These are phyloP conservation scores for Oreochromis mossambicus DNA, from an alignment of 2,797 vertebrate species.

Conservation along the genomic window DNA sequence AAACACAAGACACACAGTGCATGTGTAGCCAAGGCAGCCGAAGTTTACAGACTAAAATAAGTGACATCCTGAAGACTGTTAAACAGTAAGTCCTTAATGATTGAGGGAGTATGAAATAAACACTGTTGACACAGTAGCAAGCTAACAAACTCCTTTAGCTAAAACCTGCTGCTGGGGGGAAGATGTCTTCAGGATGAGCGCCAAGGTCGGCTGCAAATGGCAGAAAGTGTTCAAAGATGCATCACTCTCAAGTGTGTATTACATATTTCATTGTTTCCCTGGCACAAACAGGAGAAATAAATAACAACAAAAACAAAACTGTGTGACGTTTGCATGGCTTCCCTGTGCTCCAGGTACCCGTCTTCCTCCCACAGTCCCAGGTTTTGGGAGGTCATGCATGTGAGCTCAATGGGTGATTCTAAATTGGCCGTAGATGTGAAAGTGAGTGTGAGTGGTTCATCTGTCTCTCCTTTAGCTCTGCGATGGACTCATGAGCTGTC, in stretches of 20 bases:
- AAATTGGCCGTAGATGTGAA: background rate
- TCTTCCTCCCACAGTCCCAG: background rate
- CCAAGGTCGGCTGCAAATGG: background rate
- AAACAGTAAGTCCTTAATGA: background rate
- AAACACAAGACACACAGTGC: background rate
- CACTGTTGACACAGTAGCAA: background rate
- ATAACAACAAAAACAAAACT: background rate
- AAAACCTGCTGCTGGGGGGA: background rate
- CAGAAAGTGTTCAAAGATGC: background rate
- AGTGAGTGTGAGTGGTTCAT: background rate
- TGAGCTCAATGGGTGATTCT: background rate
- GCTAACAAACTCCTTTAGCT: background rate
- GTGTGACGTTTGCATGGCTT: background rate
- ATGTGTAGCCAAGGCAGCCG: rapidly evolving
- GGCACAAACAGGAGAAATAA: background rate
- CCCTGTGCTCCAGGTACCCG: background rate
- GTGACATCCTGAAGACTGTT: background rate
- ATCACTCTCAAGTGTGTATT: background rate
- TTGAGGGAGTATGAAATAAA: background rate
- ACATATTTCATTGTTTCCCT: background rate
- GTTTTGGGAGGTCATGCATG: background rate
- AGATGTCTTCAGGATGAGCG: background rate
- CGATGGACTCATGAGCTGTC: background rate
- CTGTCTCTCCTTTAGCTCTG: background rate
- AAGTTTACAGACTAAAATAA: background rate